Evolutionary conservation across 2,888 invertebrate species (phyloP), one percentile per base, ranked within the genome.

Genomic region (Pyrochroa serraticornis): DNA sequence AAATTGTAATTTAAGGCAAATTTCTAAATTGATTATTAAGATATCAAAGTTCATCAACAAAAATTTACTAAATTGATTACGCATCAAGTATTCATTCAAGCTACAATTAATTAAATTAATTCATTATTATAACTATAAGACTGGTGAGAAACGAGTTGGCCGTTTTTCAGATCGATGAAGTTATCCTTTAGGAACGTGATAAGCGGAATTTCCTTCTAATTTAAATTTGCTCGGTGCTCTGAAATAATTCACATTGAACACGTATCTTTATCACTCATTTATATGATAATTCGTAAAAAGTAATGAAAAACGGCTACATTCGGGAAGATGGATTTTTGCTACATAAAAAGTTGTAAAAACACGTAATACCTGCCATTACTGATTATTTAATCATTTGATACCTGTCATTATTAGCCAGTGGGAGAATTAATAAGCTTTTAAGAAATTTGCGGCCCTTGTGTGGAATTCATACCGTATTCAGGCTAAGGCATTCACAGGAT

Each of bases 221-320:
- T 59, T 38, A 59, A 60, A 59, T 60, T 60, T 54, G 53, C 51
- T 50, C 35, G 58, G 44, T 48, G 42, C 47, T 45, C 50, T 50
- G 45, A 12, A 46, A 39, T 47, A 49, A 54, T 54, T 58, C 54
- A 61, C 58, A 54, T 56, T 59, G 59, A 58, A 55, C 41, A 51
- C 47, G 46, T 49, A 44, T 45, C 50, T 52, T 59, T 59, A 62
- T 47, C 52, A 56, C 45, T 41, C 62, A 62, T 62, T 62, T 59
- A 43, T 55, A 62, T 59, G 59, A 54, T 62, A 59, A 62, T 62
- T 49, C 32, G 42, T n/a, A 39, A 44, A 43, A 34, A 33, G 13
- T 48, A 54, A 53, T 49, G 44, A 42, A 60, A 55, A 46, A 52
- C 22, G 22, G 36, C 14, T 49, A 13, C 38, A 44, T 34, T 12